Conservation (phyloP, 2,888 invertebrate genomes). For the Andrena bucephala region DNA sequence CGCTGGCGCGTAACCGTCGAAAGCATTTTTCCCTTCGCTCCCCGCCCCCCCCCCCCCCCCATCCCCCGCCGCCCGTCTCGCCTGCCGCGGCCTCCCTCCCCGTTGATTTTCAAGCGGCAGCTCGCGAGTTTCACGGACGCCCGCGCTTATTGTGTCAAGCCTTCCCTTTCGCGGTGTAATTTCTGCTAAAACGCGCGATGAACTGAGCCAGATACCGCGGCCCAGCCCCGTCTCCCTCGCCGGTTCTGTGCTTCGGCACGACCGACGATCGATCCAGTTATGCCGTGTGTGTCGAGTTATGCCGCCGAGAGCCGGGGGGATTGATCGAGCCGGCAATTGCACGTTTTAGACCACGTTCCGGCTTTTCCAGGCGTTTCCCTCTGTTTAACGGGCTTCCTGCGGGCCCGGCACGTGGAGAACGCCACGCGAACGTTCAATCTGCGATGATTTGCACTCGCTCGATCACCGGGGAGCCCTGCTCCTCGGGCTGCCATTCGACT, state of each 20-base stretch:
- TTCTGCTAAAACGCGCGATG: conserved; percentile 32
- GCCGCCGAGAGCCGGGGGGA: conserved; percentile 27
- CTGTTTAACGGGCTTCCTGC: conserved; percentile 17
- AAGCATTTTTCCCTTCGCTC: background rate
- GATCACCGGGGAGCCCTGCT: background rate
- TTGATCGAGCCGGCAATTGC: conserved; percentile 40
- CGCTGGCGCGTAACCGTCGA: conserved; percentile 13
- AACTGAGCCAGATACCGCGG: conserved; percentile 26
- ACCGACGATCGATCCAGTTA: conserved; percentile 45
- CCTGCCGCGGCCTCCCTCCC: too few relatives aligned
- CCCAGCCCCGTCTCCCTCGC: background rate
- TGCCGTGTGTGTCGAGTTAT: conserved; percentile 37
- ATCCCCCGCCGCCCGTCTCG: background rate
- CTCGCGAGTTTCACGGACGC: conserved; percentile 21
- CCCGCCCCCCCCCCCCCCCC: too few relatives aligned
- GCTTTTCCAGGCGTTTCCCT: conserved; percentile 40
- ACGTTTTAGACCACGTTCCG: conserved; percentile 30
- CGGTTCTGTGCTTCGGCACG: conserved; percentile 19
- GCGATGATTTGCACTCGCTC: background rate
- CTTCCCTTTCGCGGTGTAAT: conserved; percentile 34
- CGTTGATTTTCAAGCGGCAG: conserved; percentile 19
- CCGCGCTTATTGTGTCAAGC: conserved; percentile 35
- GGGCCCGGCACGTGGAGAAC: conserved; percentile 1
- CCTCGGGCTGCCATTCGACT: too few relatives aligned
- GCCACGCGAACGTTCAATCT: background rate